Evolutionary conservation across 2,888 invertebrate species (phyloP).

Genomic region (Ophion slaviceki): DNA sequence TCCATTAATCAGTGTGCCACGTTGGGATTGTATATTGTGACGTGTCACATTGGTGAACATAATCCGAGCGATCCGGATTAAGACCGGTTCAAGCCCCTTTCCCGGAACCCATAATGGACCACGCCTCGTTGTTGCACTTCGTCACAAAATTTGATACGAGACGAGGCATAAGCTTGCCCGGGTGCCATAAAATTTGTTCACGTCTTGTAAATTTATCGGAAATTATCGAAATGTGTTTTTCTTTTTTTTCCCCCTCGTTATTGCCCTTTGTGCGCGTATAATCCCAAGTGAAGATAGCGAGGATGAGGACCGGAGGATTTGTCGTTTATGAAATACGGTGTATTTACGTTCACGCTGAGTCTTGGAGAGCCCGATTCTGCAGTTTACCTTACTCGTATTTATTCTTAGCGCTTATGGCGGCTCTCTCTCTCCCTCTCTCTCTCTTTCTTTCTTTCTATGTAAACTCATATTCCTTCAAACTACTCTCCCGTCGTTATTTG

Average conservation of each 20-base stretch:
- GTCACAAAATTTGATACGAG: neutral
- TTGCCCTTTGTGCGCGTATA: conserved; percentile 1
- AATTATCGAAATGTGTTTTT: conserved; percentile 24
- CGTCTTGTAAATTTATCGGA: neutral
- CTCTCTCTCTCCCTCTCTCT: conserved; percentile 21
- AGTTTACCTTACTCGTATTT: conserved; percentile 46
- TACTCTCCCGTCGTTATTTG: neutral
- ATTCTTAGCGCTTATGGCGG: conserved; percentile 14
- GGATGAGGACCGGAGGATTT: neutral
- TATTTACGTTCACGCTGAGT: conserved; percentile 22
- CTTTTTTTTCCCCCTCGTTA: neutral
- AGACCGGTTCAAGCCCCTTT: conserved; percentile 9
- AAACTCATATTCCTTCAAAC: conserved; percentile 5
- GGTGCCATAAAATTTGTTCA: conserved; percentile 8
- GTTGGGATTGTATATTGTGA: conserved; percentile 34
- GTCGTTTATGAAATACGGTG: conserved; percentile 21
- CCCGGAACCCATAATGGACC: conserved; percentile 5
- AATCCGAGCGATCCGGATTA: conserved; percentile 31
- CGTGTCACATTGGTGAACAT: conserved; percentile 26
- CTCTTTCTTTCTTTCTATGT: conserved; percentile 3
- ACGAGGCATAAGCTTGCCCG: neutral
- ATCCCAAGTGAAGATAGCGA: neutral
- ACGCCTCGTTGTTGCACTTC: conserved; percentile 30
- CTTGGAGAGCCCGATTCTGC: conserved; percentile 40
- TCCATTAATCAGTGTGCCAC: conserved; percentile 32